phyloP scores from a whole-genome alignment of 1,140 invertebrate species.

The Heliconius eleuchia region DNA sequence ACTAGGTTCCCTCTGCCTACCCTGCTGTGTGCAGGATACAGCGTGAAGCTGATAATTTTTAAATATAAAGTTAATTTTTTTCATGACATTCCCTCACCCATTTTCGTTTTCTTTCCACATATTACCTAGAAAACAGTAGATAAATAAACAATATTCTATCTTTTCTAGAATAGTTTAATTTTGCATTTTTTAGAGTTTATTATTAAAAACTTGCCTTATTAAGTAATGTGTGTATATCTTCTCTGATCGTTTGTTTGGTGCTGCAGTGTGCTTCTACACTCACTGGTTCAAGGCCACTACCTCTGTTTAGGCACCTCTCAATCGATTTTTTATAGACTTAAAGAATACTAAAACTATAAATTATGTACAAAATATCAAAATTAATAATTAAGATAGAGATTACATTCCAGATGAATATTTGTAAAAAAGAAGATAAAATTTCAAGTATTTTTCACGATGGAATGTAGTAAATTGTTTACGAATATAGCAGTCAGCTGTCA shows the following conservation, averaged over 20 bases:
- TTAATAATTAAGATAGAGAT: not conserved
- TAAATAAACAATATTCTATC: too few species aligned
- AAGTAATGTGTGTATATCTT: not conserved
- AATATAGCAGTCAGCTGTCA: conserved; percentile 44
- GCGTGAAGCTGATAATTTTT: too few species aligned
- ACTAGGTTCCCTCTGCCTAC: too few species aligned
- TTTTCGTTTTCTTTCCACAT: too few species aligned
- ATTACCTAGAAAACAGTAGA: too few species aligned
- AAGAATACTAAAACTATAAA: not conserved
- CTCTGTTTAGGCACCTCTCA: not conserved
- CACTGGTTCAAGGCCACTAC: conserved; percentile 2
- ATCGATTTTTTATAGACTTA: not conserved
- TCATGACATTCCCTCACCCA: too few species aligned
- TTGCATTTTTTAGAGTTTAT: too few species aligned
- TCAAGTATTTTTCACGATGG: not conserved
- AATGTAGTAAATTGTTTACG: conserved; percentile 38
- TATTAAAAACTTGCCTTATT: conserved; percentile 2
- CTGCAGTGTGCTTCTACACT: not conserved
- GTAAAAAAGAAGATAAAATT: not conserved
- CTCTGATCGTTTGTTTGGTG: not conserved
- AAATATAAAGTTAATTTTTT: too few species aligned
- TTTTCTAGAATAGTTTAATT: too few species aligned
- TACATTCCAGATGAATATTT: not conserved
- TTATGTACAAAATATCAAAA: not conserved
- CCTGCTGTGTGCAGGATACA: too few species aligned